phyloP scores from a whole-genome alignment of 2,888 invertebrate species.

The Rhorus exstirpatorius region DNA sequence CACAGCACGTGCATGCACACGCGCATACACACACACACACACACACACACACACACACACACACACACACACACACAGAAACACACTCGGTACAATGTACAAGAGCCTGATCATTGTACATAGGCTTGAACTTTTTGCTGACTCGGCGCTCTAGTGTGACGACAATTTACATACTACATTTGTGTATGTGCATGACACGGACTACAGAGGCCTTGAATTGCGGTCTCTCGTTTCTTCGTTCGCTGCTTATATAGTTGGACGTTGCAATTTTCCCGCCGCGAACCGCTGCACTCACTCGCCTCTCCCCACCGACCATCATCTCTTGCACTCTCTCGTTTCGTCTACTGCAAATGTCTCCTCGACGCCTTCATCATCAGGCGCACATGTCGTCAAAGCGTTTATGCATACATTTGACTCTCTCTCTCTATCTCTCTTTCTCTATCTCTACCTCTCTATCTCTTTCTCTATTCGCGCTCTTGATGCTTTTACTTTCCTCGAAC shows the following conservation, averaged over 20 bases:
- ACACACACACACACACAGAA: neutral
- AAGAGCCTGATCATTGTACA: slow-evolving; percentile 9
- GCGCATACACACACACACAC: neutral
- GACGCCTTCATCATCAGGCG: slow-evolving; percentile 19
- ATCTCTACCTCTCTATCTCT: neutral
- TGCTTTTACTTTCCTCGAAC: slow-evolving; percentile 61
- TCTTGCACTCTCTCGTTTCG: slow-evolving; percentile 15
- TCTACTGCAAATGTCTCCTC: slow-evolving; percentile 17
- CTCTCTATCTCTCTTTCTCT: neutral
- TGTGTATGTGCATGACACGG: slow-evolving; percentile 21
- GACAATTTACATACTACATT: slow-evolving; percentile 6
- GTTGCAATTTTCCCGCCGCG: slow-evolving; percentile 78
- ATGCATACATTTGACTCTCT: slow-evolving; percentile 15
- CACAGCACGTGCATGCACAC: neutral
- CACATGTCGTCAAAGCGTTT: slow-evolving; percentile 25
- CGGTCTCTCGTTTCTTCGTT: slow-evolving; percentile 70
- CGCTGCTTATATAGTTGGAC: slow-evolving; percentile 68
- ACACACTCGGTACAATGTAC: neutral
- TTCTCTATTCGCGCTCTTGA: neutral
- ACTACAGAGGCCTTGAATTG: slow-evolving; percentile 79
- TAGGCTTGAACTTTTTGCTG: neutral
- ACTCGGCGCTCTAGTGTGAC: neutral
- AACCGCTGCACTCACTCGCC: slow-evolving; percentile 53
- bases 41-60: slow-evolving; percentile 3
- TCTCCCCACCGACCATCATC: neutral